Evolutionary conservation across 2,888 invertebrate genomes (phyloP).

Genomic region (Lasioglossum zephyrum): DNA sequence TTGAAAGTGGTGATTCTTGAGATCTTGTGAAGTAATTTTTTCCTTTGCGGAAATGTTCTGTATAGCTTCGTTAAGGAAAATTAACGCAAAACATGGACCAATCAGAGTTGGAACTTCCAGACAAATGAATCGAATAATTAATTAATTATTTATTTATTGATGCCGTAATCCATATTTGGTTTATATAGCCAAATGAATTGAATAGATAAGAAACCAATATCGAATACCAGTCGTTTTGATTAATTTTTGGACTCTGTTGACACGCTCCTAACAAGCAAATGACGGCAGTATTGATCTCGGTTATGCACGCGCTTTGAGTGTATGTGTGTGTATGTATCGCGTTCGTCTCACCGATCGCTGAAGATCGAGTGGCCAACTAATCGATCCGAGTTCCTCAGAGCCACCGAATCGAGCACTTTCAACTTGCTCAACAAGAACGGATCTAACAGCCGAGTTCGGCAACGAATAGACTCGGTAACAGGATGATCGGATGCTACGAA

Average conservation of each 20-base stretch:
- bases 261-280: background rate
- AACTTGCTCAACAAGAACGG: constrained; percentile 43
- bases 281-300: background rate
- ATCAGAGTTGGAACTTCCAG: no score
- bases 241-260: background rate
- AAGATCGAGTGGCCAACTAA: constrained; percentile 43
- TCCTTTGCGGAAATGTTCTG: no score
- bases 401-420: constrained; percentile 43
- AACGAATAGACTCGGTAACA: constrained; percentile 20
- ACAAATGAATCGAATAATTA: background rate
- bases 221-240: no score
- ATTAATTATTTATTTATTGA: no score
- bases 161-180: no score
- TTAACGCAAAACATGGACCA: no score
- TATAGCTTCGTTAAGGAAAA: no score
- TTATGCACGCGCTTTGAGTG: background rate
- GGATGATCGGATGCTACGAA: constrained; percentile 13
- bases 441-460: constrained; percentile 28
- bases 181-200: no score
- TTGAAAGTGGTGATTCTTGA: no score
- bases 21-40: no score
- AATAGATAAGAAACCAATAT: background rate
- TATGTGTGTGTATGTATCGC: background rate
- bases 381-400: constrained; percentile 41
- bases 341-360: constrained; percentile 22